phyloP scores from a whole-genome alignment of 1,140 invertebrate genomes.

The Zaprionus ghesquierei region DNA sequence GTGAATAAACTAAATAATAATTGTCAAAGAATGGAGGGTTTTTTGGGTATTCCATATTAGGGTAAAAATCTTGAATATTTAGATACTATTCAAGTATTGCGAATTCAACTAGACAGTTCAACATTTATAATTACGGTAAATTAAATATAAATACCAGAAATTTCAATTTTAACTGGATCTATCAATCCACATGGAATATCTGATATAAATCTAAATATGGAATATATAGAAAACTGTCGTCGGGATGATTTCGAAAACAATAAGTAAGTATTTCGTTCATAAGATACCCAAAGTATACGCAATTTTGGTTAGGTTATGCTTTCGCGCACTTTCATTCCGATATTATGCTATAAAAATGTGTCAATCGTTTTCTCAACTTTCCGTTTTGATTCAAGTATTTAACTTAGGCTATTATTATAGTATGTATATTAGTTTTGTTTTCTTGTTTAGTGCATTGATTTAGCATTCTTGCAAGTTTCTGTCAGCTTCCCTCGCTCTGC shows the following conservation, averaged over 20 bases:
- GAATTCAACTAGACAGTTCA: too few species aligned
- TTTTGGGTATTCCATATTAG: too few species aligned
- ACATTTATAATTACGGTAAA: too few species aligned
- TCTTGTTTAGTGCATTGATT: conserved; percentile 52
- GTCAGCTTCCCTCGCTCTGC: neutral
- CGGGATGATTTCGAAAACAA: neutral
- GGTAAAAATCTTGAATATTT: too few species aligned
- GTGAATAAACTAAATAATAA: neutral
- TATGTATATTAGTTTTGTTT: conserved; percentile 17
- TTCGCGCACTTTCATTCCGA: neutral
- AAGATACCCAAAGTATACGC: neutral
- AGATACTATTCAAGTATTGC: too few species aligned
- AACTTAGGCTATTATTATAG: conserved; percentile 57
- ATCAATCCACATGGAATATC: neutral
- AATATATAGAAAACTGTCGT: neutral
- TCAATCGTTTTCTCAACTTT: conserved; percentile 14
- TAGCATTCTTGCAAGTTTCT: conserved; percentile 51
- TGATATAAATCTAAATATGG: neutral
- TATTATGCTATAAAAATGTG: conserved; percentile 30
- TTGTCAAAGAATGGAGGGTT: too few species aligned
- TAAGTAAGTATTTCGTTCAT: neutral
- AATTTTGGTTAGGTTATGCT: conserved; percentile 5
- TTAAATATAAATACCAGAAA: too few species aligned
- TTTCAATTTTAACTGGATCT: neutral
- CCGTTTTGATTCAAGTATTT: conserved; percentile 39